Conservation (phyloP, 2,113 vertebrate species). For the Cyphomyrus plagiostoma region DNA sequence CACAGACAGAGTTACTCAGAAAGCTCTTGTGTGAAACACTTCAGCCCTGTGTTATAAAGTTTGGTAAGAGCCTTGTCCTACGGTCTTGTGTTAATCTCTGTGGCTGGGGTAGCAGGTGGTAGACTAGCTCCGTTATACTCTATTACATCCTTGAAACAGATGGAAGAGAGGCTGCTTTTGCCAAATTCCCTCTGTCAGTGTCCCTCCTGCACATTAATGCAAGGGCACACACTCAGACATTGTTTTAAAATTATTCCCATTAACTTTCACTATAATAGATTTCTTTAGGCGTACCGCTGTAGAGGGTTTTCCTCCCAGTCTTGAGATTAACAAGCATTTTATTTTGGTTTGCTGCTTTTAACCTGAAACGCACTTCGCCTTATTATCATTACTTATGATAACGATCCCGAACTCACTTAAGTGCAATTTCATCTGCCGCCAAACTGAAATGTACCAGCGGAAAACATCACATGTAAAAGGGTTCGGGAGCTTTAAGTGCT, state of each 20-base stretch:
- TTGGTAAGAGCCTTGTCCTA: neutral
- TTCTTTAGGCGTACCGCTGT: neutral
- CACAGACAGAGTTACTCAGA: neutral
- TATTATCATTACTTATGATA: conserved; percentile 39
- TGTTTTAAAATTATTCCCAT: conserved; percentile 1
- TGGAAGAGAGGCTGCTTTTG: neutral
- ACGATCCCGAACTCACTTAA: conserved; percentile 40
- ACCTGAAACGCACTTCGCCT: neutral
- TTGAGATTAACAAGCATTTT: neutral
- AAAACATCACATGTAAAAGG: conserved; percentile 35
- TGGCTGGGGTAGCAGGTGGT: conserved; percentile 13
- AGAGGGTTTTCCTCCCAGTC: neutral
- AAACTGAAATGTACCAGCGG: conserved; percentile 27
- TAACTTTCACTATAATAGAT: conserved; percentile 2
- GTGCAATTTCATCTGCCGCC: conserved; percentile 32
- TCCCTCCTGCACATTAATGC: neutral
- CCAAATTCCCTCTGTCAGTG: neutral
- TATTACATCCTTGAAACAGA: conserved; percentile 10
- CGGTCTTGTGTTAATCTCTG: neutral
- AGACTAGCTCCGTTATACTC: conserved; percentile 6
- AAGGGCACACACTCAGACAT: neutral
- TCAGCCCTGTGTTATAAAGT: neutral
- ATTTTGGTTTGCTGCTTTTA: conserved; percentile 2
- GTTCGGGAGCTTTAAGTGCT: conserved; percentile 30
- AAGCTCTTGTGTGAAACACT: neutral